Conservation (phyloP, 1,140 invertebrate genomes). For the Pteromalus puparum region DNA sequence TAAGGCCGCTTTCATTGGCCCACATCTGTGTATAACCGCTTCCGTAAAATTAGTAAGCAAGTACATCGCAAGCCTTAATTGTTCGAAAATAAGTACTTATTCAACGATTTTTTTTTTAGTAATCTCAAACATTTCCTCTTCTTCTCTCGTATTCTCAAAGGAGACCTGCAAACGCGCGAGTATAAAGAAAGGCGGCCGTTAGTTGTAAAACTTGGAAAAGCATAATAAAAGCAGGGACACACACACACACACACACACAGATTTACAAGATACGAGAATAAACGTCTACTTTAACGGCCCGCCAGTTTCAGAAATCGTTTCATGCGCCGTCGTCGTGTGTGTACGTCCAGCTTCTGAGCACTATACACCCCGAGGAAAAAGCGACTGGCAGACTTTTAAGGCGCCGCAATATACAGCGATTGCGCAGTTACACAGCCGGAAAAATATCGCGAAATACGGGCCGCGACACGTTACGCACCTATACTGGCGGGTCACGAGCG, state of each 20-base stretch:
- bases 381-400: not conserved
- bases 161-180: not conserved
- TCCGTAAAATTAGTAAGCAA: no score
- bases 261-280: conserved; percentile 22
- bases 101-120: no score
- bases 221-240: not conserved
- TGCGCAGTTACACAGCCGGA: not conserved
- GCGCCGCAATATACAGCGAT: not conserved
- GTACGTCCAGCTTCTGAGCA: not conserved
- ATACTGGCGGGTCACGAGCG: not conserved
- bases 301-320: conserved; percentile 13
- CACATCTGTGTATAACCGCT: no score
- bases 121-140: no score
- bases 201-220: not conserved
- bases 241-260: not conserved
- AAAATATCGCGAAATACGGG: conserved; percentile 7
- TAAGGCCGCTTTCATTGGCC: no score
- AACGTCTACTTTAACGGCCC: conserved; percentile 11
- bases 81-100: no score
- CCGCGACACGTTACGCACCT: not conserved
- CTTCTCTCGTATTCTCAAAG: no score
- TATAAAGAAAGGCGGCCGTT: not conserved
- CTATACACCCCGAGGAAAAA: not conserved
- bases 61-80: no score
- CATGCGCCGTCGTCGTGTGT: not conserved